Percentiles rank a stretch among this genome's conserved stretches.
Evolutionary conservation across 1,140 invertebrate species (phyloP).

Genomic region (Apis florea): DNA sequence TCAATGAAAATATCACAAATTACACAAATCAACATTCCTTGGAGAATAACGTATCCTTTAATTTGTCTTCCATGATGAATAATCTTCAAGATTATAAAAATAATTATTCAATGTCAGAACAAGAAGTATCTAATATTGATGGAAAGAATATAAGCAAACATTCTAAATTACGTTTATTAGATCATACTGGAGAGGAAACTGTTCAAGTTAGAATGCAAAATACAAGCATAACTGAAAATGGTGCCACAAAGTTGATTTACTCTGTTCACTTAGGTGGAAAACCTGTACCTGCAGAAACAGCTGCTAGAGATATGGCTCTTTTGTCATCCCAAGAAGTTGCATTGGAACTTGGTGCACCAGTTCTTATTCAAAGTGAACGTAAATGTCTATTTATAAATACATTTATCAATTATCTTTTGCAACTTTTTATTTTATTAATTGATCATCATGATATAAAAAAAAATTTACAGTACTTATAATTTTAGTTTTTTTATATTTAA

Average conservation of each 20-base stretch:
- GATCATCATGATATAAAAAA: no score
- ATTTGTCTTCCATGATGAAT: neutral
- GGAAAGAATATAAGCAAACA: neutral
- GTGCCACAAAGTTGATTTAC: conserved; percentile 83
- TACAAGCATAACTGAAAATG: conserved; percentile 66
- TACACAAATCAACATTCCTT: neutral
- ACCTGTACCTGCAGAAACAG: conserved; percentile 88
- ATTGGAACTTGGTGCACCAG: conserved; percentile 86
- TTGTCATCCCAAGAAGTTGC: conserved; percentile 88
- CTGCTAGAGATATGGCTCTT: conserved; percentile 89
- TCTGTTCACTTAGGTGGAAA: conserved; percentile 88
- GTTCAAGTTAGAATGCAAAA: conserved; percentile 79
- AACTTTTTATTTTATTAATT: no score
- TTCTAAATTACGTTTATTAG: conserved; percentile 51
- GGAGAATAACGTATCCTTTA: neutral
- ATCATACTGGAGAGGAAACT: conserved; percentile 58
- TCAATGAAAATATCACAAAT: neutral
- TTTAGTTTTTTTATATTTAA: no score
- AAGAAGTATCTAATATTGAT: neutral
- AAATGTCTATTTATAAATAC: conserved; percentile 70
- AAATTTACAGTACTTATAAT: no score
- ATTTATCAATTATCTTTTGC: no score
- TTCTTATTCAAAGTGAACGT: conserved; percentile 93
- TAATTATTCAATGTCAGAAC: neutral
- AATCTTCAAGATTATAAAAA: neutral